Evolutionary conservation across 2,888 invertebrate species (phyloP), one percentile per base, ranked within the genome.

Genomic region (Eustalomyia histrio): DNA sequence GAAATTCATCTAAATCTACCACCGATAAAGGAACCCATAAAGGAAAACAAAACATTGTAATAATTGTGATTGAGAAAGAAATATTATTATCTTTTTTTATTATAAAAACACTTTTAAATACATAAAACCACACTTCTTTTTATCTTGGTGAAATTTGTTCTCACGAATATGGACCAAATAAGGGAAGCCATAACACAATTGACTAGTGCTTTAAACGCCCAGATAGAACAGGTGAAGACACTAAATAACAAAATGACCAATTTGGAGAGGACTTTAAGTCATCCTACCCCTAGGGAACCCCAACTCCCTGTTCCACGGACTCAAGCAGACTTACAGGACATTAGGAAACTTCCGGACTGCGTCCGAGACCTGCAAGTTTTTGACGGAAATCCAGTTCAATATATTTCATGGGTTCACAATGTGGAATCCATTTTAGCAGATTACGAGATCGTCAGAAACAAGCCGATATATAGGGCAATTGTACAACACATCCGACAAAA

Each of bases 291-390:
- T 39, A 12, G 5, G 24, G 63, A 63, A 14, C 10, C 24, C 6
- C 14, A 7, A 47, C 47, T 63, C 16, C 39, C 63, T 4, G 43
- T 24, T 47, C 47, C 63, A 47, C 16, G 43, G 39, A 18, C 63
- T 7, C 47, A 63, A 24, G 63, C 16, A 5, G 63, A 63, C 17
- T 12, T 63, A 12, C 10, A 21, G 2, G 35, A 33, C 43, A 61
- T 61, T n/a, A 18, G 61, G 8, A 61, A 61, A 21, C 61, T 61
- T 12, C 61, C 61, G 9, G 61, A 61, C 7, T 35, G 61, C 21
- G 61, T 61, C 1, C 21, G 61, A 14, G 61, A 61, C 10, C 12
- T 39, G 12, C 39, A 39, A 39, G 39, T 14, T 8, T 35, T 35
- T 35, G 35, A 35, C 35, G 35, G 35, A 17, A n/a, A n/a, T n/a